Evolutionary conservation across 2,797 vertebrate genomes (phyloP).

Genomic region (Microctenopoma steveboyesi): DNA sequence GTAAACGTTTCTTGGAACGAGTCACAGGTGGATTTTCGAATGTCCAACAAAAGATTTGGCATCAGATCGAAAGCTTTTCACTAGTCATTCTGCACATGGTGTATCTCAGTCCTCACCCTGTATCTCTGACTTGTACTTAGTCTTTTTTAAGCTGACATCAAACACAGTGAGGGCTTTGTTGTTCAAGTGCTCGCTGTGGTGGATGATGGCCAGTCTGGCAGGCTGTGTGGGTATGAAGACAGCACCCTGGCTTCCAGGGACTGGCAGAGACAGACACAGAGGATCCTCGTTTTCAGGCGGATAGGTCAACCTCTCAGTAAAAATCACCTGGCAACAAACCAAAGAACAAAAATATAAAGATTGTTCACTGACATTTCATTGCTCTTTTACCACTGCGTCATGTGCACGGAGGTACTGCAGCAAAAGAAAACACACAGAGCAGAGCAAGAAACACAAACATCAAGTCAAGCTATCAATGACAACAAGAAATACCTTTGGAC

Average conservation of each 20-base stretch:
- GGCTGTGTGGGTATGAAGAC: constrained; percentile 81
- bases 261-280: constrained; percentile 67
- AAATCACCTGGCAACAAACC: constrained; percentile 73
- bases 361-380: background rate
- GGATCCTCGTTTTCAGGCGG: constrained; percentile 71
- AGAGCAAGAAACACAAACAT: constrained; percentile 29
- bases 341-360: constrained; percentile 1
- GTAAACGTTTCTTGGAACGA: constrained; percentile 6
- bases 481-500: constrained; percentile 77
- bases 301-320: constrained; percentile 68
- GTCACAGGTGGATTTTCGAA: constrained; percentile 20
- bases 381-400: background rate
- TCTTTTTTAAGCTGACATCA: constrained; percentile 75
- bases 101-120: constrained; percentile 65
- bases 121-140: constrained; percentile 73
- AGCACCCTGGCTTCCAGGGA: constrained; percentile 64
- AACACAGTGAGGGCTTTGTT: constrained; percentile 74
- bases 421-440: constrained; percentile 20
- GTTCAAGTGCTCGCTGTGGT: background rate
- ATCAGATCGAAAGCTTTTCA: constrained; percentile 12
- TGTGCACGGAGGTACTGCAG: constrained; percentile 7
- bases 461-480: constrained; percentile 23
- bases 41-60: background rate
- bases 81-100: constrained; percentile 10
- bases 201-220: constrained; percentile 77